Base-by-base conservation (phyloP, 2,888 invertebrate genomes). In the Rambutsinella grinnellia region DNA sequence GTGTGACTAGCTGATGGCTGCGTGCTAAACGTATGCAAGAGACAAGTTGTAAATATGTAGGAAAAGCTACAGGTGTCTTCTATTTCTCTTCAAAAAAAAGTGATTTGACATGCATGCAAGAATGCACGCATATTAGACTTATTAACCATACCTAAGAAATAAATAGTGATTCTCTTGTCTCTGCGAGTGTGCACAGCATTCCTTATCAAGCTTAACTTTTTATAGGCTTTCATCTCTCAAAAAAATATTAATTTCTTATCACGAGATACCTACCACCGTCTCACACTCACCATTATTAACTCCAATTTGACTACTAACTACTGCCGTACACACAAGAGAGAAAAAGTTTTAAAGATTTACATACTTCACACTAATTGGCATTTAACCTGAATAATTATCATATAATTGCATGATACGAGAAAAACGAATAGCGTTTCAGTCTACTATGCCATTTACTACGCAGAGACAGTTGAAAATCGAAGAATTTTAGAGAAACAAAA, bases 341-440 rank as follows among this genome's bases (percentile, higher is more conserved):
- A 76, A n/a, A n/a, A n/a, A n/a, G n/a, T n/a, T n/a, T n/a, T n/a
- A n/a, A n/a, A 76, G 69, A 76, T 76, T 76, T 76, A 70, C 76
- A 76, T 76, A 76, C 76, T 76, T 76, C 76, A 76, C 76, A 76
- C 76, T 76, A 76, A 76, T 76, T 76, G 76, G 69, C 76, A 76
- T 76, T 76, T 76, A 76, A 76, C 76, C 76, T 76, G 76, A 76
- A 76, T 76, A 76, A 76, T 76, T 76, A 76, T 76, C 76, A 76
- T 76, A 76, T 76, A 76, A 76, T 76, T 76, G 76, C 70, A 76
- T 60, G 76, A 76, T 76, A 66, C 58, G 57, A 69, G 65, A 65
- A 63, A n/a, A n/a, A n/a, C n/a, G n/a, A n/a, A n/a, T n/a, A n/a
- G n/a, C n/a, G n/a, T n/a, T n/a, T n/a, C n/a, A n/a, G n/a, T n/a